These are phyloP conservation scores for Danio choprae DNA, from an alignment of 2,797 vertebrate species.

Conservation along the genomic window DNA sequence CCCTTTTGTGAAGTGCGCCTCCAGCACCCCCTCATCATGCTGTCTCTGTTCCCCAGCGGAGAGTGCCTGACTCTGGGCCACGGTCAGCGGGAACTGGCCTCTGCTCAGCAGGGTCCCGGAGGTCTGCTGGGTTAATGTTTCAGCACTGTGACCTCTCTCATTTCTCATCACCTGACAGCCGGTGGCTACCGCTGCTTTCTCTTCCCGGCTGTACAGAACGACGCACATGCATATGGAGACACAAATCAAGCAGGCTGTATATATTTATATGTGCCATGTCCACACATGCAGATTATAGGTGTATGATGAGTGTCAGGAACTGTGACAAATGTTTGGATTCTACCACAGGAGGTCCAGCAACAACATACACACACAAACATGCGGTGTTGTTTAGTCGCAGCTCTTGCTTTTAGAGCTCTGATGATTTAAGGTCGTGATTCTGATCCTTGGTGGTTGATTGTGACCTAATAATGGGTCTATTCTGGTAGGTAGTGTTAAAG, in stretches of 20 bases:
- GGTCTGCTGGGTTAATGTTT: conserved; percentile 54
- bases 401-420: conserved; percentile 11
- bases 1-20: conserved; percentile 34
- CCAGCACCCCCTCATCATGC: conserved; percentile 26
- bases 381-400: conserved; percentile 23
- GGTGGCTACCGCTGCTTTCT: conserved; percentile 34
- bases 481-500: neutral
- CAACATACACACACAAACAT: conserved; percentile 14
- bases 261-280: conserved; percentile 15
- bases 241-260: conserved; percentile 36
- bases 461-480: neutral
- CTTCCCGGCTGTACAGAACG: conserved; percentile 10
- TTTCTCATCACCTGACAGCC: conserved; percentile 53
- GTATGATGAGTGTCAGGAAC: conserved; percentile 14
- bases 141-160: conserved; percentile 49
- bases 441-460: neutral
- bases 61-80: conserved; percentile 29
- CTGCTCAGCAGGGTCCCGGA: conserved; percentile 22
- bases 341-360: conserved; percentile 14
- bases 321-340: conserved; percentile 28
- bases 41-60: conserved; percentile 23
- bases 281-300: conserved; percentile 3
- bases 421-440: conserved; percentile 10
- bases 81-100: conserved; percentile 47
- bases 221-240: conserved; percentile 2